phyloP scores from a whole-genome alignment of 2,888 invertebrate species.

The Brenthis daphne region DNA sequence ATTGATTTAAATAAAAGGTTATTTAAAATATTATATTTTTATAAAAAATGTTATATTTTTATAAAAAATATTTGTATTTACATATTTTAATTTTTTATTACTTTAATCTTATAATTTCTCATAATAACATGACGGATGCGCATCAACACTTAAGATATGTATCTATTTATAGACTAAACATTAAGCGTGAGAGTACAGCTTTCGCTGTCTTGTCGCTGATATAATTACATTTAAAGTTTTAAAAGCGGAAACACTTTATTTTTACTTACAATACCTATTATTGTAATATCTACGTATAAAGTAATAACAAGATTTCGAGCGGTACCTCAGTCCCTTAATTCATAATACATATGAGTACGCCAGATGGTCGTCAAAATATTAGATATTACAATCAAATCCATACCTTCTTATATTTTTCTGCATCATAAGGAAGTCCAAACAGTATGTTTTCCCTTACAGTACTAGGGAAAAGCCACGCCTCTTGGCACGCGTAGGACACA shows the following conservation, averaged over 20 bases:
- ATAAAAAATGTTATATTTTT: too few relatives aligned
- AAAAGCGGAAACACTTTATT: constrained; percentile 7
- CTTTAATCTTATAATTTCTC: too few relatives aligned
- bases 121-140: not conserved
- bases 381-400: constrained; percentile 42
- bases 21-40: too few relatives aligned
- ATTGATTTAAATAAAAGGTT: too few relatives aligned
- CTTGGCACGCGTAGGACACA: constrained; percentile 90
- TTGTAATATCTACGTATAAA: not conserved
- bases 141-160: constrained; percentile 2
- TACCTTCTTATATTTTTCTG: constrained; percentile 80
- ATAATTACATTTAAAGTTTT: constrained; percentile 18
- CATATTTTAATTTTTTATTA: too few relatives aligned
- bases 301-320: not conserved
- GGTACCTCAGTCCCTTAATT: not conserved
- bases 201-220: constrained; percentile 13
- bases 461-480: constrained; percentile 91
- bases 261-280: not conserved
- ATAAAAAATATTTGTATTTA: too few relatives aligned
- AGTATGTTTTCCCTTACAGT: constrained; percentile 92
- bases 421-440: constrained; percentile 87
- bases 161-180: constrained; percentile 16
- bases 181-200: constrained; percentile 6
- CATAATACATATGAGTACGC: not conserved
- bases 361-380: constrained; percentile 11